phyloP scores from a whole-genome alignment of 2,113 vertebrate species.

The Acrocephalus arundinaceus region DNA sequence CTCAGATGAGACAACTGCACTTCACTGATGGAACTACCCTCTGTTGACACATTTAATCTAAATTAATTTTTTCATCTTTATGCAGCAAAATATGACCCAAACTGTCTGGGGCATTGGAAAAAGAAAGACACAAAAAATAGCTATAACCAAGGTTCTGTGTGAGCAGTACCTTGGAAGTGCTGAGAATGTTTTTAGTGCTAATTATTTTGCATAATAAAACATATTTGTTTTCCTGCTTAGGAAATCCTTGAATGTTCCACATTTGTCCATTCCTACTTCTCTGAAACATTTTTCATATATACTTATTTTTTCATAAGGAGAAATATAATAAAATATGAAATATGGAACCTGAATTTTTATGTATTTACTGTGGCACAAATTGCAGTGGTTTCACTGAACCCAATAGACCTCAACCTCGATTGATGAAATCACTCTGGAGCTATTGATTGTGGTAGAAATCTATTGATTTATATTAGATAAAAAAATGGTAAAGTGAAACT shows the following conservation, averaged over 20 bases:
- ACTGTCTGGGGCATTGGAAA: background rate
- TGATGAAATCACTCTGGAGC: background rate
- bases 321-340: background rate
- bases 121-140: background rate
- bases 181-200: background rate
- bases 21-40: background rate
- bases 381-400: background rate
- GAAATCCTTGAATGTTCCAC: background rate
- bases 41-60: slow-evolving; percentile 1
- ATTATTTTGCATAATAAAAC: background rate
- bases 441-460: background rate
- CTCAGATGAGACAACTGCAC: background rate
- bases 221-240: background rate
- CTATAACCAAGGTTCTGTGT: background rate
- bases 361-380: background rate
- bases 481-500: background rate
- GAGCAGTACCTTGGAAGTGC: background rate
- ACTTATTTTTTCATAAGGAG: background rate
- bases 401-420: background rate
- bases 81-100: background rate
- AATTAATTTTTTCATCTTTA: slow-evolving; percentile 6
- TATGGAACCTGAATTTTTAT: background rate
- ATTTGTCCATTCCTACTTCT: background rate
- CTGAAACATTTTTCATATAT: background rate
- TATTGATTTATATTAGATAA: background rate